Evolutionary conservation across 2,113 vertebrate species (phyloP), one percentile per base, ranked within the genome.

Genomic region (Muscicapa adusta): DNA sequence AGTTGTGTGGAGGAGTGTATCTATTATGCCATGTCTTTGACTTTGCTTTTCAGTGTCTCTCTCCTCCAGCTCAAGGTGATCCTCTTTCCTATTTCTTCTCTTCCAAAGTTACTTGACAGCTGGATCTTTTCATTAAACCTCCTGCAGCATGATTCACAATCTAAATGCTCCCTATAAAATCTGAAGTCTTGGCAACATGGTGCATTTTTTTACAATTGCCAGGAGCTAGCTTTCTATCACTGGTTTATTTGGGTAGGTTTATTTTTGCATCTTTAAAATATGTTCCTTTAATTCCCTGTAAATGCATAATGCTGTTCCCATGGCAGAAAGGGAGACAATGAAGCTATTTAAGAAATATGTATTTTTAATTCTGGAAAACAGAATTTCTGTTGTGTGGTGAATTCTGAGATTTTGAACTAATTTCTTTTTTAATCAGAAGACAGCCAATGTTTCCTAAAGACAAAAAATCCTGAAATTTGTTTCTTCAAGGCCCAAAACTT

Each of bases 181-280:
- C 87, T 88, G 26, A 51, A 79, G 63, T 29, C 71, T 76, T 92
- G 85, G 89, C 56, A 94, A 58, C 29, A 54, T 20, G 58, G 19
- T 81, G 17, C 16, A 19, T 70, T 89, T 89, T 91, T 94, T 86
- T 65, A 87, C 54, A 88, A 66, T 83, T 93, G 78, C 91, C 70
- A 93, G 87, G 71, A 91, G 75, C 63, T 43, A 73, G 47, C 78
- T 94, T 88, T 75, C 79, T 71, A 74, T 88, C 50, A 33, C 85
- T 53, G 26, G 54, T 85, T 89, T 96, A 73, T 92, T 95, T 97
- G 85, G 77, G 71, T 94, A 85, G 74, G 62, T 82, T 91, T 94
- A 87, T 94, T 94, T 93, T 84, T 81, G 48, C 50, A 40, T 54
- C 91, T 91, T 93, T 82, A 88, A 87, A 91, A 82, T 91, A 57